These are phyloP conservation scores for Phycodurus eques DNA, from an alignment of 2,113 vertebrate species.

Conservation along the genomic window DNA sequence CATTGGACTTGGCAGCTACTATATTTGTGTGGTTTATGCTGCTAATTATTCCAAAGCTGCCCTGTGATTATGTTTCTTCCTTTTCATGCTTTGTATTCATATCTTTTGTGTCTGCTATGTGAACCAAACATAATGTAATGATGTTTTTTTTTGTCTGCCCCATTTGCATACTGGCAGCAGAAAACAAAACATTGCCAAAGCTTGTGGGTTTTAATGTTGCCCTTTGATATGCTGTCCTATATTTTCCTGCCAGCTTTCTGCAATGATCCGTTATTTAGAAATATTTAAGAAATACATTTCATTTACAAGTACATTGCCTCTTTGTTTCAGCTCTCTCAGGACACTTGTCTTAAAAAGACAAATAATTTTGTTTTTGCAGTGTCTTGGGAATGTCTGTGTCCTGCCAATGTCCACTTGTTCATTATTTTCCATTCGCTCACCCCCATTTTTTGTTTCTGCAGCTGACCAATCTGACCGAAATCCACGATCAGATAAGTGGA, in stretches of 20 bases:
- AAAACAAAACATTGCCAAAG: slow-evolving; percentile 49
- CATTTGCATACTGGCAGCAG: slow-evolving; percentile 56
- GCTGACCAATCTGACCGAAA: slow-evolving; percentile 90
- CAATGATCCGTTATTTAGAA: slow-evolving; percentile 22
- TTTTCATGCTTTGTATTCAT: slow-evolving; percentile 22
- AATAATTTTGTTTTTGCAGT: background rate
- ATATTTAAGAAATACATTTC: slow-evolving; percentile 6
- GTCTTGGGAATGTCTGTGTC: background rate
- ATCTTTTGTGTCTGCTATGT: slow-evolving; percentile 29
- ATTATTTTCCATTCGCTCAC: background rate
- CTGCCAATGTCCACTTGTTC: background rate
- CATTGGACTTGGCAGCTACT: slow-evolving; percentile 40
- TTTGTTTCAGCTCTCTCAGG: slow-evolving; percentile 9
- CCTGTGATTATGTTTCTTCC: slow-evolving; percentile 40
- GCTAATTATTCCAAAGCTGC: slow-evolving; percentile 53
- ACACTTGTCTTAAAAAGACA: slow-evolving; percentile 9
- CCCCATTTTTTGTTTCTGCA: slow-evolving; percentile 40
- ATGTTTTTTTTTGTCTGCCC: slow-evolving; percentile 27
- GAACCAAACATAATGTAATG: slow-evolving; percentile 61
- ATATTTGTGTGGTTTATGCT: slow-evolving; percentile 28
- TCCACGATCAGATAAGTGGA: slow-evolving; percentile 96
- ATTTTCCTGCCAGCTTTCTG: slow-evolving; percentile 25
- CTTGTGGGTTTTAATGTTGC: slow-evolving; percentile 47
- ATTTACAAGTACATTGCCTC: slow-evolving; percentile 4
- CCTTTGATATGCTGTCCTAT: slow-evolving; percentile 36